phyloP scores from a whole-genome alignment of 2,888 invertebrate species.

The Odontomyia ornata region DNA sequence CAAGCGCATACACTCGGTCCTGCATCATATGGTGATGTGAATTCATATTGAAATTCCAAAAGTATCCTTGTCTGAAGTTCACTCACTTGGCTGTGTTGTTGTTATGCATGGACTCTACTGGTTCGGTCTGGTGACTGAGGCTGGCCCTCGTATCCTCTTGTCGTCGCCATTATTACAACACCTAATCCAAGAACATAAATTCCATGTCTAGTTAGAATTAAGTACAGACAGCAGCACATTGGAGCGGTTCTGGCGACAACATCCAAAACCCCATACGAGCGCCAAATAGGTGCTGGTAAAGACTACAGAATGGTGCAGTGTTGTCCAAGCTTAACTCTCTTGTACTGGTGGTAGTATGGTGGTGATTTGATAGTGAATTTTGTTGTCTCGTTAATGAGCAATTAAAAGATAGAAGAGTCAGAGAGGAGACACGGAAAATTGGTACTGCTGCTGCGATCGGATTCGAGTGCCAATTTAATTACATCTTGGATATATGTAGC shows the following conservation, averaged over 20 bases:
- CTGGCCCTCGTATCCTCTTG: slow-evolving; percentile 1
- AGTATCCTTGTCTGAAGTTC: slow-evolving; percentile 19
- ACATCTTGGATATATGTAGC: slow-evolving; percentile 9
- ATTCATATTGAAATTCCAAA: slow-evolving; percentile 29
- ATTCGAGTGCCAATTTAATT: slow-evolving; percentile 22
- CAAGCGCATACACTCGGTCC: too few species aligned
- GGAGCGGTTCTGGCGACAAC: slow-evolving; percentile 10
- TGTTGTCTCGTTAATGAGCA: slow-evolving; percentile 38
- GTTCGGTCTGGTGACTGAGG: slow-evolving; percentile 12
- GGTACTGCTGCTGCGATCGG: neutral
- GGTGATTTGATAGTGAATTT: slow-evolving; percentile 7
- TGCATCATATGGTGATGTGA: neutral
- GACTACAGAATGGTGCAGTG: neutral
- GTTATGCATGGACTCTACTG: neutral
- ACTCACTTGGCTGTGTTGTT: neutral
- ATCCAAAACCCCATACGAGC: slow-evolving; percentile 3
- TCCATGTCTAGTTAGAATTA: slow-evolving; percentile 43
- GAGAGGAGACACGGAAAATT: neutral
- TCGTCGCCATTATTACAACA: slow-evolving; percentile 29
- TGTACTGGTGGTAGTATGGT: neutral
- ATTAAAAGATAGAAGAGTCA: slow-evolving; percentile 15
- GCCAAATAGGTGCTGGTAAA: neutral
- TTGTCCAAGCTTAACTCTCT: neutral
- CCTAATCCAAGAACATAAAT: slow-evolving; percentile 41
- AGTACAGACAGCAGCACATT: slow-evolving; percentile 7